A percentile compares a stretch with the other conserved stretches of the same genome.
Evolutionary conservation across 2,797 vertebrate genomes (phyloP).

Genomic region (Notamacropus eugenii): DNA sequence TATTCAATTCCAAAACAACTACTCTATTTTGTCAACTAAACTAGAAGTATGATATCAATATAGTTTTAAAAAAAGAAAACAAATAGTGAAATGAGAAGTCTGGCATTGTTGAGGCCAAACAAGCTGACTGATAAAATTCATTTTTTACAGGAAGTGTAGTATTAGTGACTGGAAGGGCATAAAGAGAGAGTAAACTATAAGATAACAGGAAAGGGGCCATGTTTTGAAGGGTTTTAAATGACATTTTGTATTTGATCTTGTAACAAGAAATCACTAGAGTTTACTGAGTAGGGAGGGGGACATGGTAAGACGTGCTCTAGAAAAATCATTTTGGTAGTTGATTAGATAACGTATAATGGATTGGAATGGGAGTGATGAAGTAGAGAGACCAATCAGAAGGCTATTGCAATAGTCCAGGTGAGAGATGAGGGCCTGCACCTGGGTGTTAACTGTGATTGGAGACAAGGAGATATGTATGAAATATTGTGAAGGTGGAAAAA

Average conservation of each 20-base stretch:
- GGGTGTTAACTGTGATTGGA: background rate
- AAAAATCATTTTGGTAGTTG: background rate
- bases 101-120: rapidly evolving
- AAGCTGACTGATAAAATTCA: background rate
- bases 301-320: background rate
- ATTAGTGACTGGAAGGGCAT: background rate
- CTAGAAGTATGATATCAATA: background rate
- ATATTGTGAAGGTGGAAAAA: background rate
- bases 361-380: background rate
- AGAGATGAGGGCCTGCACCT: background rate
- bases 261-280: background rate
- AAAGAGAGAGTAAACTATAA: background rate
- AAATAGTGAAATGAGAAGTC: background rate
- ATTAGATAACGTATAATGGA: background rate
- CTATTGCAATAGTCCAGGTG: background rate
- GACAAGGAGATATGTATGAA: background rate
- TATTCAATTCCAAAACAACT: background rate
- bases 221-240: background rate
- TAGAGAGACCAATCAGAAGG: background rate
- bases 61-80: background rate
- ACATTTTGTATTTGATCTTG: background rate
- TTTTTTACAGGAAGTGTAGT: background rate
- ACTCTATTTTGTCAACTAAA: background rate
- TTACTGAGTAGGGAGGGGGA: background rate
- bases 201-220: background rate